A percentile compares a stretch with the other conserved stretches of the same genome.
Conservation (phyloP, 2,113 vertebrate genomes). For the Pogonocichla stellata region DNA sequence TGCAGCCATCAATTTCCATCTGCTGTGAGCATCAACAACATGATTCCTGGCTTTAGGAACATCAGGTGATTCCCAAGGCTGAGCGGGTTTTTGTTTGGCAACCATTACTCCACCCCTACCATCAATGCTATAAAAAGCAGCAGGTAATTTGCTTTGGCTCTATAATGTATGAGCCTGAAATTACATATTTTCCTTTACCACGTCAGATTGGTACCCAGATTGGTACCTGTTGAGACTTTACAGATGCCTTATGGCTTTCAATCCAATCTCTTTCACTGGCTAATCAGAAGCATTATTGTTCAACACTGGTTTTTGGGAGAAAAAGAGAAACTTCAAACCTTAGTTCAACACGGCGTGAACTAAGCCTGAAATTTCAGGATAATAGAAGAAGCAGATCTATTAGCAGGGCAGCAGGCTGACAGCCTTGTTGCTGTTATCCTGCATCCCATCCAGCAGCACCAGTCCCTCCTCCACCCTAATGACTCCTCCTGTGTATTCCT, state of each 20-base stretch:
- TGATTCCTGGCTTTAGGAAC: not conserved
- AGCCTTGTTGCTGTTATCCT: not conserved
- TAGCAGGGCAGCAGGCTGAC: not conserved
- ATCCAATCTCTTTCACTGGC: not conserved
- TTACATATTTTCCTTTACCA: not conserved
- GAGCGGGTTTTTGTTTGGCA: not conserved
- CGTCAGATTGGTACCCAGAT: not conserved
- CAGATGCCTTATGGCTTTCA: not conserved
- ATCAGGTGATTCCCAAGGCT: not conserved
- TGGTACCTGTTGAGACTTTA: not conserved
- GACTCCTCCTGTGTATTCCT: not conserved
- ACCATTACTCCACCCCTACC: not conserved
- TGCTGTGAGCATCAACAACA: not conserved
- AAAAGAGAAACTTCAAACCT: not conserved
- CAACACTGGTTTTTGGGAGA: rapidly evolving
- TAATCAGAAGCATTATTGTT: not conserved
- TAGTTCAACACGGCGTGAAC: not conserved
- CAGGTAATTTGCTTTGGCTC: not conserved
- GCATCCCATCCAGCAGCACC: rapidly evolving
- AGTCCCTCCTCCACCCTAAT: not conserved
- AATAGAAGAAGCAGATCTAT: not conserved
- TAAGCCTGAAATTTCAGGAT: not conserved
- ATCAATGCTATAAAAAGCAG: not conserved
- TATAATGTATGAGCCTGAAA: not conserved
- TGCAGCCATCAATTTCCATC: slow-evolving; percentile 30